These are phyloP conservation scores for Drosophila aff. DNA, from an alignment of 1,140 invertebrate species.

Conservation along the genomic window DNA sequence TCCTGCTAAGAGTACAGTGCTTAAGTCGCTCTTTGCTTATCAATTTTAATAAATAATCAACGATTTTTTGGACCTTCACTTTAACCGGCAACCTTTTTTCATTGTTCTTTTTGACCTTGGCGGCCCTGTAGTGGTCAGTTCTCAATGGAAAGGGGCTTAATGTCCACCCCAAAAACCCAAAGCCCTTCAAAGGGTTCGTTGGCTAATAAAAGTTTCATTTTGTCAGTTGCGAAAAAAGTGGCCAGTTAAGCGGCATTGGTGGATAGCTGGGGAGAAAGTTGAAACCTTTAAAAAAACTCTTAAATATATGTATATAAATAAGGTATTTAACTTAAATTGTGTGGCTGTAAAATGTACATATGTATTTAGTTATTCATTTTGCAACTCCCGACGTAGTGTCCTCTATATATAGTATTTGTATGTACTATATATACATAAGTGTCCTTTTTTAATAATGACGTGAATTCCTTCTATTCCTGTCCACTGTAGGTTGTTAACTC, in stretches of 20 bases:
- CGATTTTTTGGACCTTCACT: not conserved
- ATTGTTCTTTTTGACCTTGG: conserved; percentile 23
- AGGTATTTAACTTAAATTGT: no score
- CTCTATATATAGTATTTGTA: not conserved
- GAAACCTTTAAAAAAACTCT: not conserved
- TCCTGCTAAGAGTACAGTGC: conserved; percentile 1
- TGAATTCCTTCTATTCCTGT: conserved; percentile 3
- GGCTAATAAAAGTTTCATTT: conserved; percentile 24
- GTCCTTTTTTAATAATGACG: not conserved
- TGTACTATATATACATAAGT: not conserved
- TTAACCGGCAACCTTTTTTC: not conserved
- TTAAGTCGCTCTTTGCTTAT: conserved; percentile 5
- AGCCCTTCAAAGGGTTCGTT: conserved; percentile 23
- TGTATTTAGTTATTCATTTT: not conserved
- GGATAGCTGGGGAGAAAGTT: not conserved
- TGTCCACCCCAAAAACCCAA: conserved; percentile 11
- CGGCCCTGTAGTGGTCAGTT: conserved; percentile 1
- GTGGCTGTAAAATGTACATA: no score
- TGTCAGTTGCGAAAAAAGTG: conserved; percentile 29
- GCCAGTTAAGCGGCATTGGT: not conserved
- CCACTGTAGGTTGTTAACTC: conserved; percentile 43
- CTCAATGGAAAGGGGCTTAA: not conserved
- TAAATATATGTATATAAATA: no score
- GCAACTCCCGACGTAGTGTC: not conserved
- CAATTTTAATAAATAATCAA: conserved; percentile 42